Conservation (phyloP, 37 sponge, comb jelly and placozoan species). For the Mnemiopsis leidyi region DNA sequence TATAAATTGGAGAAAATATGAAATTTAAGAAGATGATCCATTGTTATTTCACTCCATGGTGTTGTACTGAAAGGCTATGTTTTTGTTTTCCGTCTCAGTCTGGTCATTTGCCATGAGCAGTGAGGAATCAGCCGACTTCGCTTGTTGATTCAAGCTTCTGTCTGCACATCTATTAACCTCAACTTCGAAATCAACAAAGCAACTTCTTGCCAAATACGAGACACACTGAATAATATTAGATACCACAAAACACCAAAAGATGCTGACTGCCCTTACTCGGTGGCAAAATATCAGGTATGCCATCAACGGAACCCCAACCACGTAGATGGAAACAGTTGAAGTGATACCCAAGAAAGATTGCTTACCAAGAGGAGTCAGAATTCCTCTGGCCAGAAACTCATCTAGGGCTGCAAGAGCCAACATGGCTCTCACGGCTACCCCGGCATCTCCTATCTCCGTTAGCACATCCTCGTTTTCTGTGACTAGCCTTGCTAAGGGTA, state of each 20-base stretch:
- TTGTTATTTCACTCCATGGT: too few species aligned
- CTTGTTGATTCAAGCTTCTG: not conserved
- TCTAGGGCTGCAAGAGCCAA: not conserved
- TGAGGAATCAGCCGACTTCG: too few species aligned
- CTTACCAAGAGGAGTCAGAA: slow-evolving; percentile 3
- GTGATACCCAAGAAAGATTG: not conserved
- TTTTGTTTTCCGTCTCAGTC: too few species aligned
- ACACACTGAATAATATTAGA: not conserved
- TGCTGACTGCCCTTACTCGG: not conserved
- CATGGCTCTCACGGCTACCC: not conserved
- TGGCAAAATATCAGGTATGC: not conserved
- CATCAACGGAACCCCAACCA: not conserved
- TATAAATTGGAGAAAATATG: too few species aligned
- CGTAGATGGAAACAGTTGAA: not conserved
- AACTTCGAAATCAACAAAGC: not conserved
- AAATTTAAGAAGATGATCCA: too few species aligned
- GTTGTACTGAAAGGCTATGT: too few species aligned
- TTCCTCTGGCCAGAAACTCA: slow-evolving; percentile 5
- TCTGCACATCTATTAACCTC: not conserved
- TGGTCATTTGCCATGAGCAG: too few species aligned
- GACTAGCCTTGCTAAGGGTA: not conserved
- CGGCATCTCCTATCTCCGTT: not conserved
- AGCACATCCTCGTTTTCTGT: not conserved
- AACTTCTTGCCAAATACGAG: not conserved
- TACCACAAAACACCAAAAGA: not conserved